Evolutionary conservation across 2,113 vertebrate genomes (phyloP).

Genomic region (Hyaena hyaena): DNA sequence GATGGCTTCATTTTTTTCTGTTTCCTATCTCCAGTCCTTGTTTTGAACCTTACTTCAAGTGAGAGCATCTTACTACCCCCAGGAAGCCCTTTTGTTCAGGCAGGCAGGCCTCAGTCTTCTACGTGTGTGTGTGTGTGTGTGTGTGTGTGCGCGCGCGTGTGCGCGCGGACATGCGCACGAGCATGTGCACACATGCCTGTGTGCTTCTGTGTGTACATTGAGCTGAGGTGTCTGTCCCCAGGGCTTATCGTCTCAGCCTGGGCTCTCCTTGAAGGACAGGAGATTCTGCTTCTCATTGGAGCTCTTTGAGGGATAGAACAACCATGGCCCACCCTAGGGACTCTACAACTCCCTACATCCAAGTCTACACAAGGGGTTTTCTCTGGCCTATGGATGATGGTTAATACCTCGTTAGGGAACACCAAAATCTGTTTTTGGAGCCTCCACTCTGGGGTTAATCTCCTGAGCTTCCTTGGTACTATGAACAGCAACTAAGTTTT

Average conservation of each 20-base stretch:
- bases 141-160: too few relatives aligned
- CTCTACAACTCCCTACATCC: background rate
- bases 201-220: background rate
- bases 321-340: background rate
- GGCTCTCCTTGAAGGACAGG: background rate
- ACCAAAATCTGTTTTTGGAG: background rate
- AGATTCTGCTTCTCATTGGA: background rate
- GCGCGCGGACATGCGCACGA: background rate
- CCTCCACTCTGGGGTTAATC: background rate
- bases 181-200: background rate
- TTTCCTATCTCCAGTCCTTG: background rate
- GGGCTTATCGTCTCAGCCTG: background rate
- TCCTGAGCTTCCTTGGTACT: background rate
- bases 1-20: background rate
- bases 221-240: accelerated
- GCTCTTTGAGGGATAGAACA: background rate
- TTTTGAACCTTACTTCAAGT: background rate
- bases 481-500: background rate
- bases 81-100: background rate
- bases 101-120: background rate
- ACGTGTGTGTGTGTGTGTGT: background rate
- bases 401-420: background rate
- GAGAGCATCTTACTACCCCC: background rate
- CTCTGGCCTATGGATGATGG: background rate
- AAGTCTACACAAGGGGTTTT: accelerated